A percentile compares a stretch with the other conserved stretches of the same genome.
Evolutionary conservation across 1,140 invertebrate genomes (phyloP).

Genomic region (Lethocerus indicus): DNA sequence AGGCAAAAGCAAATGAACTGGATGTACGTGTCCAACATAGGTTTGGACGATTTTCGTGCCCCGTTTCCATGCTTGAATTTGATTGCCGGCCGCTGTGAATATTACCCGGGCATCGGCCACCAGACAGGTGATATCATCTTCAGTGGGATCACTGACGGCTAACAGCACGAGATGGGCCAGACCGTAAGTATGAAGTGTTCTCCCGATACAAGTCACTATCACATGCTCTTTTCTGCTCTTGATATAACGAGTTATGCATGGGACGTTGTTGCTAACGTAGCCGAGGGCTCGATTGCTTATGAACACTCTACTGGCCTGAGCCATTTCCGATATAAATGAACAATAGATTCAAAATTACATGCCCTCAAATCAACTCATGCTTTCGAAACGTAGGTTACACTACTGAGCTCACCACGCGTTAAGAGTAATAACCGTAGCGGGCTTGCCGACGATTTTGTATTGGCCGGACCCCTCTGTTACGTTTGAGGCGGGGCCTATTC

Average conservation of each 20-base stretch:
- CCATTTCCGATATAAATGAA: too few relatives aligned
- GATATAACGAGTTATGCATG: slow-evolving; percentile 70
- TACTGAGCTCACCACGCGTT: too few relatives aligned
- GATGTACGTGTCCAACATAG: slow-evolving; percentile 53
- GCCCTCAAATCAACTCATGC: too few relatives aligned
- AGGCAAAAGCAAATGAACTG: slow-evolving; percentile 65
- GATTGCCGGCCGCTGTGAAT: slow-evolving; percentile 59
- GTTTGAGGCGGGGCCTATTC: too few relatives aligned
- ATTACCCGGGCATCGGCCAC: slow-evolving; percentile 62
- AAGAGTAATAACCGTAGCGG: too few relatives aligned
- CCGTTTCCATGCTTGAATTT: slow-evolving; percentile 74
- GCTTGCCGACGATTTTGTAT: too few relatives aligned
- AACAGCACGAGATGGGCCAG: slow-evolving; percentile 65
- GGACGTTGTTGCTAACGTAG: slow-evolving; percentile 84
- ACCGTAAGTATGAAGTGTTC: slow-evolving; percentile 82
- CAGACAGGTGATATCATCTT: slow-evolving; percentile 65
- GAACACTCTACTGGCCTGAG: slow-evolving; percentile 55
- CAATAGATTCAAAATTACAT: too few relatives aligned
- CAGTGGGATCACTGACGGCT: slow-evolving; percentile 64
- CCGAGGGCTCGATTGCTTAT: slow-evolving; percentile 65
- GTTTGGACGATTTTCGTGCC: slow-evolving; percentile 71
- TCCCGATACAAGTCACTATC: slow-evolving; percentile 76
- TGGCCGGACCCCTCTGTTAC: too few relatives aligned
- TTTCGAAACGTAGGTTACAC: too few relatives aligned
- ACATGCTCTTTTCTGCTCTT: slow-evolving; percentile 71